Percentiles rank a stretch among this genome's conserved stretches.
Evolutionary conservation across 2,113 vertebrate species (phyloP).

Genomic region (Tetrao urogallus): DNA sequence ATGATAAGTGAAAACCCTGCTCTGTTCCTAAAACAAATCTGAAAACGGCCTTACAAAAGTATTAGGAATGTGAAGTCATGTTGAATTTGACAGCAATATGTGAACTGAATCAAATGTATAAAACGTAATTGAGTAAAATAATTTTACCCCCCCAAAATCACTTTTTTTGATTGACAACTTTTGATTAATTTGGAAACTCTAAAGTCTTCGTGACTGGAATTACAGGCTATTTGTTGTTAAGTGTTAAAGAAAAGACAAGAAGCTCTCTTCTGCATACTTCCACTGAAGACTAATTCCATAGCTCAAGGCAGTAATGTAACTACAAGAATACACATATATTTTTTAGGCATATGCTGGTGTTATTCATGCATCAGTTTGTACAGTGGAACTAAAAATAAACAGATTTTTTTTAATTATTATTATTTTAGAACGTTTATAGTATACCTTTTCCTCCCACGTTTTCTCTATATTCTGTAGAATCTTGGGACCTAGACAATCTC

Average conservation of each 20-base stretch:
- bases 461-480: not conserved
- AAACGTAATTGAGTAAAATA: not conserved
- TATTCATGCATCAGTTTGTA: not conserved
- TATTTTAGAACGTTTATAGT: not conserved
- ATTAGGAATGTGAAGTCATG: not conserved
- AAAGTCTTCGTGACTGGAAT: not conserved
- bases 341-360: not conserved
- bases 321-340: not conserved
- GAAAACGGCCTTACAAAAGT: not conserved
- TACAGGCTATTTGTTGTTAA: rapidly evolving
- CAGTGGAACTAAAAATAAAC: not conserved
- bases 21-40: not conserved
- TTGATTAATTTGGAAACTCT: not conserved
- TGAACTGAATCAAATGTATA: not conserved
- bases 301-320: not conserved
- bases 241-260: not conserved
- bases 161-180: not conserved
- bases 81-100: not conserved
- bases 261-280: rapidly evolving
- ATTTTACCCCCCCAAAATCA: not conserved
- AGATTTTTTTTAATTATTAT: not conserved
- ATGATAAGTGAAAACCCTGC: not conserved
- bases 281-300: not conserved
- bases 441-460: not conserved
- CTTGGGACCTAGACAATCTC: not conserved